Evolutionary conservation across 2,888 invertebrate genomes (phyloP).

Genomic region (Chalcosyrphus nemorum): DNA sequence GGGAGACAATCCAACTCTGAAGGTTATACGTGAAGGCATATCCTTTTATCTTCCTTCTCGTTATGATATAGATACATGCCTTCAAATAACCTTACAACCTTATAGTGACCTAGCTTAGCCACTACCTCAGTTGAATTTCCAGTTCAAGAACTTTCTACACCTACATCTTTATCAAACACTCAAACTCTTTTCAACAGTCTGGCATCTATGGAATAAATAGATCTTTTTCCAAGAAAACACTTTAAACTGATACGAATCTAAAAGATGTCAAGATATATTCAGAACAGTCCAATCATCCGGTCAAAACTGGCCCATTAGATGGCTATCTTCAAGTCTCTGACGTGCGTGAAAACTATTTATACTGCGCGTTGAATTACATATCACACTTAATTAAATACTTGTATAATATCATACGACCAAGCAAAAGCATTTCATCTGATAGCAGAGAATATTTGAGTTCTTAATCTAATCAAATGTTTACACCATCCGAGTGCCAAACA

Average conservation of each 20-base stretch:
- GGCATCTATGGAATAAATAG: too few species aligned
- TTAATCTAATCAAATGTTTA: constrained; percentile 21
- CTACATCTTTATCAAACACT: too few species aligned
- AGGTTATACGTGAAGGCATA: too few species aligned
- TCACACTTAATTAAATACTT: not conserved
- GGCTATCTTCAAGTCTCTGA: not conserved
- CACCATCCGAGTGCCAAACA: not conserved
- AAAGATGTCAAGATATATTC: not conserved
- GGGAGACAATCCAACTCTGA: too few species aligned
- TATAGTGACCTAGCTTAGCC: too few species aligned
- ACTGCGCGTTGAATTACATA: not conserved
- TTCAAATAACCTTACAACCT: too few species aligned
- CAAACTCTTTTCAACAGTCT: too few species aligned
- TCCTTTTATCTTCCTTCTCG: too few species aligned
- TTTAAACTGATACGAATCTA: not conserved
- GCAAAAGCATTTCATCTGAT: constrained; percentile 8
- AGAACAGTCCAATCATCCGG: not conserved
- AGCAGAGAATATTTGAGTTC: not conserved
- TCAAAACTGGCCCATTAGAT: not conserved
- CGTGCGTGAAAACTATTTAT: not conserved
- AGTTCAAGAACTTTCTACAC: too few species aligned
- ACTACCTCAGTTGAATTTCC: too few species aligned
- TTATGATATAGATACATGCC: too few species aligned
- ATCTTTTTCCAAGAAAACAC: not conserved
- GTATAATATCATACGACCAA: not conserved